Base-by-base conservation (phyloP, 2,797 vertebrate genomes). In the Myripristis jacobus region DNA sequence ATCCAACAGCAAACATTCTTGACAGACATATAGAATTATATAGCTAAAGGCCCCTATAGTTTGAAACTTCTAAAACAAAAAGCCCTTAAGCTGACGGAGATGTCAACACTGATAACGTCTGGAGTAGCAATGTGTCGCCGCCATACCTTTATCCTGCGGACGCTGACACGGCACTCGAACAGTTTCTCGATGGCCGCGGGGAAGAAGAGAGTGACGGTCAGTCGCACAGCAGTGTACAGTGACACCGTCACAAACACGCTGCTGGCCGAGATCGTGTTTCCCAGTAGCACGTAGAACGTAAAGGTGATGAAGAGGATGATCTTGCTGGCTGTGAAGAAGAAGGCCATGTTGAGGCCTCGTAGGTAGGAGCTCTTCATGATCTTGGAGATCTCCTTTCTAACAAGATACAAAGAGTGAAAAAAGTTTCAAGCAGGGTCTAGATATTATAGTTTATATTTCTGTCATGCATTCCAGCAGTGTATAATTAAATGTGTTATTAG, bases 151-250 rank as follows among this genome's bases (percentile, higher is more conserved):
- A 98, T 98, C 61, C 97, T 95, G 1, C 72, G 92, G 74, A 98
- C 89, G 94, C 97, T 98, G 86, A 99, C 89, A 0, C 95, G 27
- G 0, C 92, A 69, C 86, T 98, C 97, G 0, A 95, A 98, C 12
- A 93, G 90, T 82, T 76, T 96, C 93, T 98, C 96, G 0, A 99
- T 86, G 63, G 97, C 97, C 0, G 82, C 34, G 0, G 97, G 97
- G 91, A 98, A 99, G 93, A 98, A 99, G 15, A 98, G 95, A 0
- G 97, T 97, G 78, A 98, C 95, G 0, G 96, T 98, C 90, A 98
- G 89, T 1, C 95, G 92, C 51, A 98, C 95, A 0, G 97, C 92
- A 0, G 83, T 79, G 0, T 98, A 98, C 41, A 99, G 89, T 0
- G 96, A 94, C 89, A 98, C 93, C 0, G 96, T 93, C 77, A 98